Conservation (phyloP, 2,888 invertebrate species). For the Parascotia fuliginaria region DNA sequence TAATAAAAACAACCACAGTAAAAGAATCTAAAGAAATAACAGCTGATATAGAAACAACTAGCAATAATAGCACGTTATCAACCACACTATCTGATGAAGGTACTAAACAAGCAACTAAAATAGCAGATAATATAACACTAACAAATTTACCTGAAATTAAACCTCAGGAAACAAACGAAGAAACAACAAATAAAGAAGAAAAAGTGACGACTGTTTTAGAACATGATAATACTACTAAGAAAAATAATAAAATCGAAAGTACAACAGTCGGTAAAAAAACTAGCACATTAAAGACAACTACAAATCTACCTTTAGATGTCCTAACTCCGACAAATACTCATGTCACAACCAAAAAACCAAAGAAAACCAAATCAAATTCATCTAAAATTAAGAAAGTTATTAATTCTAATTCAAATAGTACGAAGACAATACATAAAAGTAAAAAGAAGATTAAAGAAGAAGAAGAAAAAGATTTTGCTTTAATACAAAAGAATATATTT, state of each 20-base stretch:
- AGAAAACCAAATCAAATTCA: slow-evolving; percentile 5
- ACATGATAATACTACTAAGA: not conserved
- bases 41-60: slow-evolving; percentile 4
- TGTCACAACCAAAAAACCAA: not conserved
- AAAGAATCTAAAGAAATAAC: not conserved
- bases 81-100: slow-evolving; percentile 1
- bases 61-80: not conserved
- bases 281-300: not conserved
- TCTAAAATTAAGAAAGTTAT: slow-evolving; percentile 1
- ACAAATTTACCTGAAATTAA: not conserved
- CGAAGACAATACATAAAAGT: slow-evolving; percentile 12
- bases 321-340: slow-evolving; percentile 8
- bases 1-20: too few species aligned
- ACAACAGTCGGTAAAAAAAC: not conserved
- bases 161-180: too few species aligned
- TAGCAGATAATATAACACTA: too few species aligned
- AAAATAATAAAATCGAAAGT: not conserved
- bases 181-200: not conserved
- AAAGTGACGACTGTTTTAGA: not conserved
- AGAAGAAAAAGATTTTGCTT: slow-evolving; percentile 11
- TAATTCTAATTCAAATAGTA: not conserved
- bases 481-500: slow-evolving; percentile 11
- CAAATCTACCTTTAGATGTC: not conserved
- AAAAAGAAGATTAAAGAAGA: not conserved
- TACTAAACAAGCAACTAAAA: not conserved